A percentile compares a stretch with the other conserved stretches of the same genome.
phyloP scores from a whole-genome alignment of 2,797 vertebrate genomes.

The Coregonus suidteri region DNA sequence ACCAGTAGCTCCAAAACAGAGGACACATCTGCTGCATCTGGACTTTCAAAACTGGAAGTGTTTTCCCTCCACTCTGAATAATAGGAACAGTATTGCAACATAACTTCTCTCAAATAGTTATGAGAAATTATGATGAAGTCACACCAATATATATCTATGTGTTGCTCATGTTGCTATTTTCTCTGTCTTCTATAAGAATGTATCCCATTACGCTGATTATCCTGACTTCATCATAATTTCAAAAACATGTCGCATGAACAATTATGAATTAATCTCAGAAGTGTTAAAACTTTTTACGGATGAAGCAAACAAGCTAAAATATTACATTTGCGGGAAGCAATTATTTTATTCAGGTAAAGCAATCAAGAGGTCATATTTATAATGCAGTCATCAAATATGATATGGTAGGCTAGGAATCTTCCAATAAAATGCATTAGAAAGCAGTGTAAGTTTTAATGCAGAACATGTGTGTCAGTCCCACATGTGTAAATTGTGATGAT shows the following conservation, averaged over 20 bases:
- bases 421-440: neutral
- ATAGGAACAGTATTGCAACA: neutral
- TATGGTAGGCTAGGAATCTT: no score
- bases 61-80: neutral
- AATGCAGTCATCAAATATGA: no score
- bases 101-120: neutral
- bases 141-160: neutral
- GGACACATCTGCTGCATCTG: slow-evolving; percentile 36
- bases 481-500: slow-evolving; percentile 22
- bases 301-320: no score
- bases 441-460: neutral
- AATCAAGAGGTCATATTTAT: no score
- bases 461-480: neutral
- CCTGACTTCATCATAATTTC: no score
- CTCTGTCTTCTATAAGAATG: no score
- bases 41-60: neutral
- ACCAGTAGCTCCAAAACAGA: slow-evolving; percentile 23
- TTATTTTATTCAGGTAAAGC: no score
- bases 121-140: neutral
- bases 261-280: no score
- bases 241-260: no score
- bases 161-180: slow-evolving; percentile 8
- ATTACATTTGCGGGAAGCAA: no score
- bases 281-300: no score
- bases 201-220: no score